Base-by-base conservation (phyloP, 2,113 vertebrate species). In the Carollia perspicillata region DNA sequence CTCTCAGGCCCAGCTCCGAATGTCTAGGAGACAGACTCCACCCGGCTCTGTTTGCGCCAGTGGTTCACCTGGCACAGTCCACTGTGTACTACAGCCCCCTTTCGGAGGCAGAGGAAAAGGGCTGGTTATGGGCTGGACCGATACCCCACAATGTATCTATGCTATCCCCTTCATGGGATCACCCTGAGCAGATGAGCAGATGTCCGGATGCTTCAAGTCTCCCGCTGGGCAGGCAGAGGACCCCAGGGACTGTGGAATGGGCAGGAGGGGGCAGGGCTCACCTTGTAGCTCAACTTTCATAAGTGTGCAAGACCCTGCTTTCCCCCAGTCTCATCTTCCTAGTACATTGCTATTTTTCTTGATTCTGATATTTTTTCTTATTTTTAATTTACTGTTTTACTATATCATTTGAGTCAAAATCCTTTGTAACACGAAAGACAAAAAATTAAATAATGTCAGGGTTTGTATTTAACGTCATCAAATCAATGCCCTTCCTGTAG, bases 331-430 rank as follows among this genome's bases (percentile, higher is more conserved):
- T 47, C 23, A 17, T 14, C 53, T 53, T 65, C 58, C 51, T 16
- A 14, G 60, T 11, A 8, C 18, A 16, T 9, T 0, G 3, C 51
- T 65, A 7, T 55, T 26, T 65, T 35, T 33, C 80, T 80, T 28
- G 9, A 37, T 55, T 30, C 58, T 66, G n/a, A 10, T 53, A 20
- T 28, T 68, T 79, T 79, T 28, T 40, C 26, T 94, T 75, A 60
- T 66, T 85, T 28, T 28, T 69, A 75, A 72, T 84, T 74, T 94
- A 84, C 49, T 77, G 26, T 53, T 90, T 89, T 86, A 85, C 83
- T 65, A 23, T 16, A 14, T 72, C 66, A 37, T 74, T 84, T 69
- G 92, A 53, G 49, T 69, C 81, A 20, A 83, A 83, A 81, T 83
- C 51, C 44, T 86, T 44, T 69, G 88, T 40, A 18, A 8, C 40